These are phyloP conservation scores for Champsocephalus esox DNA, from an alignment of 2,797 vertebrate species.

Conservation along the genomic window DNA sequence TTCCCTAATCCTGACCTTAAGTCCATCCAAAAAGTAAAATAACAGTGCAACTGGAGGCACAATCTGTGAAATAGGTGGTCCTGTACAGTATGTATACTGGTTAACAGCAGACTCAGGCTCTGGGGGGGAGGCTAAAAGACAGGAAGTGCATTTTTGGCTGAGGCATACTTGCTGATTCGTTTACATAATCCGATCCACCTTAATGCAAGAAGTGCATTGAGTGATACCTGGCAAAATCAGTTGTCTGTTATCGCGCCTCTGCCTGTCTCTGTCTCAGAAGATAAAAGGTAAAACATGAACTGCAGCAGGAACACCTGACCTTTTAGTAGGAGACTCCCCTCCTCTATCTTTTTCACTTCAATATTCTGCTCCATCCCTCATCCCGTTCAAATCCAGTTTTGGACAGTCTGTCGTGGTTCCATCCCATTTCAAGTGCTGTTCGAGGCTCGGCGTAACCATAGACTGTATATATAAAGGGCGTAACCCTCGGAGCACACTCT, in stretches of 20 bases:
- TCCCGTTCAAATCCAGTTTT: too few species aligned
- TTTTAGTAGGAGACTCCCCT: constrained; percentile 46
- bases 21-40: constrained; percentile 14
- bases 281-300: constrained; percentile 63
- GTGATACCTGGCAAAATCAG: constrained; percentile 45
- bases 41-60: not conserved
- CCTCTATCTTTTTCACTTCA: constrained; percentile 51
- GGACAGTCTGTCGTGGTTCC: too few species aligned
- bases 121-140: not conserved
- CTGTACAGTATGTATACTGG: not conserved
- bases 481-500: too few species aligned
- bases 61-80: not conserved
- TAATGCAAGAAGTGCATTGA: constrained; percentile 25
- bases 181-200: constrained; percentile 24
- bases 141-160: constrained; percentile 16
- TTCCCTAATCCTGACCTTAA: not conserved
- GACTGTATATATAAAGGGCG: too few species aligned
- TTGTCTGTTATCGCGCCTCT: constrained; percentile 35
- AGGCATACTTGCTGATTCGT: constrained; percentile 28
- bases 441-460: too few species aligned
- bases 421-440: too few species aligned
- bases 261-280: constrained; percentile 30
- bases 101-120: not conserved
- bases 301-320: constrained; percentile 57
- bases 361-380: constrained; percentile 12